phyloP scores from a whole-genome alignment of 2,113 vertebrate species.

The Copsychus sechellarum region DNA sequence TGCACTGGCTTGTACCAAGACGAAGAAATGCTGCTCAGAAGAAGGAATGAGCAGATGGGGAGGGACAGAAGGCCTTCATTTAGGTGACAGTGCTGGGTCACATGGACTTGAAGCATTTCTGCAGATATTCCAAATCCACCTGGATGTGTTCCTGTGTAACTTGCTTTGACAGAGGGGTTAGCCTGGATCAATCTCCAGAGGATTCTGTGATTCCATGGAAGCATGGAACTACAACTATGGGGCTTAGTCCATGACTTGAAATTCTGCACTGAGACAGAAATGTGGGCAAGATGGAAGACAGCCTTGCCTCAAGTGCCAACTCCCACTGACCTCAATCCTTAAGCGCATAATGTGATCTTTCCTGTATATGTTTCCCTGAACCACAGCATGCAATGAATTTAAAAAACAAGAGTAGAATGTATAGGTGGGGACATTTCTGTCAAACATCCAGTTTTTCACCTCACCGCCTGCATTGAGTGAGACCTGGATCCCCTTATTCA shows the following conservation, averaged over 20 bases:
- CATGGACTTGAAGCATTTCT: background rate
- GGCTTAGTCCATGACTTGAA: background rate
- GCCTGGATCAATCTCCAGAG: background rate
- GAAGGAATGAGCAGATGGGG: background rate
- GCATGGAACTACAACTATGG: background rate
- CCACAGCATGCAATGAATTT: accelerated
- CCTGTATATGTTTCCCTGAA: background rate
- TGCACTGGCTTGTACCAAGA: background rate
- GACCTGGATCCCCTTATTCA: background rate
- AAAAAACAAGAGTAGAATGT: background rate
- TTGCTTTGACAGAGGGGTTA: background rate
- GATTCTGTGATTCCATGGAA: background rate
- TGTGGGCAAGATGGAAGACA: background rate
- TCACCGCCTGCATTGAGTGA: background rate
- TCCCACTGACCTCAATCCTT: background rate
- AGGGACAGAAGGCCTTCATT: background rate
- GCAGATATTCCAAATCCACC: background rate
- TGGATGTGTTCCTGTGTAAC: background rate
- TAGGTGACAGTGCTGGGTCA: background rate
- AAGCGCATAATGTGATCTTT: background rate
- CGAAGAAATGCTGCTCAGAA: background rate
- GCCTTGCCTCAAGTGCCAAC: background rate
- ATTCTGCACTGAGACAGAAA: background rate
- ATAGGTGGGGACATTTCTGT: background rate
- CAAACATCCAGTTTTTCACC: background rate